Evolutionary conservation across 35 echinoderm and acorn worm species (phyloP), one percentile per base, ranked within the genome.

Genomic region (Ptychodera flava): DNA sequence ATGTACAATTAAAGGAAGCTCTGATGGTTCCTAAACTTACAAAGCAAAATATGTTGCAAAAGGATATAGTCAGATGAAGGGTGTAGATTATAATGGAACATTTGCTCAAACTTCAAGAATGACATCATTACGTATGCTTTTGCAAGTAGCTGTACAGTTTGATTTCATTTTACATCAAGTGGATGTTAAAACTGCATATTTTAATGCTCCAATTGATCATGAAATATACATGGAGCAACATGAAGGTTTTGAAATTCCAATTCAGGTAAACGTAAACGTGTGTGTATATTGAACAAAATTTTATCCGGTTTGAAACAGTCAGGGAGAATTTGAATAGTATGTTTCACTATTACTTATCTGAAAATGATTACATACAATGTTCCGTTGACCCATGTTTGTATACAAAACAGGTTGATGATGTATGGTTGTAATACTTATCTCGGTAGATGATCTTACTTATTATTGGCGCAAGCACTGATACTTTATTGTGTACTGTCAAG

Each of bases 111-210:
- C 83, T 27, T 83, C 83, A 52, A 85, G 80, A 36, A 86, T 91
- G 77, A 86, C 89, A 31, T 91, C 82, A 85, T 1, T 90, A 6
- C 27, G 89, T 28, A 35, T 76, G 0, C 78, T 86, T 15, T 80
- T 86, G 83, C 89, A 90, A 80, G 34, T 90, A 78, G 89, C 83
- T 31, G 89, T 35, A 33, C 84, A 91, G 35, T 33, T 86, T 79
- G 37, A 85, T 79, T 77, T 92, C 15, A 77, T 88, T 79, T 1
- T 92, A 30, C 86, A 89, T 29, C 91, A 92, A 88, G 88, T 88
- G 91, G 86, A 88, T 88, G 90, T 88, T 14, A 88, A 92, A 81
- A 92, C 83, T 30, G 87, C 82, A 0, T 93, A 93, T 86, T 36
- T 89, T 22, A 80, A 89, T 93, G 87, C 91, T n/a, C 77, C 77